Conservation (phyloP, 2,113 vertebrate species). For the Ardeotis arabs region DNA sequence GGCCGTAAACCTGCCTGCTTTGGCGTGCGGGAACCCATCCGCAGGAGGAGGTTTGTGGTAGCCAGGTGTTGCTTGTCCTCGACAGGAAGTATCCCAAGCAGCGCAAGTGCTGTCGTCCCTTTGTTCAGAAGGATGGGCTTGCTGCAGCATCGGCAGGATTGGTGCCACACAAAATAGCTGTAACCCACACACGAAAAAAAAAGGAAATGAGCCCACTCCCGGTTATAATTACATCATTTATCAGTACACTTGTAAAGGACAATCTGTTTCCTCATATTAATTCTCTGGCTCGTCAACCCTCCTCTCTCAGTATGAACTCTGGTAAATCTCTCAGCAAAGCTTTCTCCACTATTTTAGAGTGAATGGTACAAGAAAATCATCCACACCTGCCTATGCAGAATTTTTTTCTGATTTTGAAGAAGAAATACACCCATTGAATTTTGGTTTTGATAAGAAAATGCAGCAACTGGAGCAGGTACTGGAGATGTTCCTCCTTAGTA, state of each 20-base stretch:
- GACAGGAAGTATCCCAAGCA: not conserved
- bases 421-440: not conserved
- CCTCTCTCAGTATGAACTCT: not conserved
- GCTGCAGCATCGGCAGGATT: not conserved
- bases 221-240: constrained; percentile 21
- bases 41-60: not conserved
- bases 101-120: not conserved
- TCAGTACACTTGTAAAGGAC: constrained; percentile 4
- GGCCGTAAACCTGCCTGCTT: not conserved
- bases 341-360: not conserved
- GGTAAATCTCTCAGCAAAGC: not conserved
- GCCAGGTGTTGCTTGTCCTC: not conserved
- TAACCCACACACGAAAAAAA: not conserved
- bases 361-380: not conserved
- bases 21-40: fast-evolving
- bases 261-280: not conserved
- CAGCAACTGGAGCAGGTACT: not conserved
- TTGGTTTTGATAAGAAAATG: not conserved
- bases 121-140: not conserved
- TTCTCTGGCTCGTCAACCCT: not conserved
- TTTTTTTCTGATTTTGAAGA: not conserved
- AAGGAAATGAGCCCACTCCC: not conserved
- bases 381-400: not conserved
- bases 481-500: not conserved
- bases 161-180: not conserved